Percentiles rank a stretch among this genome's conserved stretches.
Evolutionary conservation across 1,140 invertebrate species (phyloP).

Genomic region (Aporrectodea caliginosa): DNA sequence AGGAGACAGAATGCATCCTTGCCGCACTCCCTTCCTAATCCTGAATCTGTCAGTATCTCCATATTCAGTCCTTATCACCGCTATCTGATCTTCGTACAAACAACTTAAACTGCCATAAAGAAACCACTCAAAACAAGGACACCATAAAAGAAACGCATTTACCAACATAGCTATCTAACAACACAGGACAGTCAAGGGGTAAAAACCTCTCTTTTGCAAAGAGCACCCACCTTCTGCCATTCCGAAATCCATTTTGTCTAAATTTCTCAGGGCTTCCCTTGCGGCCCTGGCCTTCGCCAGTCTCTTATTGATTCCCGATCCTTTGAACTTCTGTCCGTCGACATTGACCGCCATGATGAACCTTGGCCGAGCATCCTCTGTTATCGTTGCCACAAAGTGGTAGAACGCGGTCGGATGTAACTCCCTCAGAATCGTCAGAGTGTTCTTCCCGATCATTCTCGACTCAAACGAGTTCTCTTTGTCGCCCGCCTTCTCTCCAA

Average conservation of each 20-base stretch:
- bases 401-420: slow-evolving; percentile 4
- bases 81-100: too few species aligned
- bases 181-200: too few species aligned
- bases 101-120: too few species aligned
- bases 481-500: not conserved
- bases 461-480: not conserved
- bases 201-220: too few species aligned
- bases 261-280: slow-evolving; percentile 8
- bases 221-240: slow-evolving; percentile 12
- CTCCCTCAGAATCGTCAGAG: slow-evolving; percentile 8
- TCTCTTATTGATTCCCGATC: slow-evolving; percentile 4
- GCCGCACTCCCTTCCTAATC: too few species aligned
- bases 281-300: slow-evolving; percentile 19
- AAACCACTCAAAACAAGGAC: too few species aligned
- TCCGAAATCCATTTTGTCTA: slow-evolving; percentile 24
- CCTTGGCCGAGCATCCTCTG: not conserved
- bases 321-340: not conserved
- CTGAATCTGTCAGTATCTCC: too few species aligned
- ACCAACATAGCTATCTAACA: too few species aligned
- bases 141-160: too few species aligned
- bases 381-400: not conserved
- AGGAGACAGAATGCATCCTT: too few species aligned
- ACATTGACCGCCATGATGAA: slow-evolving; percentile 12
- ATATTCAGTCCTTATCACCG: too few species aligned
- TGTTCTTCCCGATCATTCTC: slow-evolving; percentile 15